Conservation (phyloP, 2,888 invertebrate species). For the Drosophila siamana region DNA sequence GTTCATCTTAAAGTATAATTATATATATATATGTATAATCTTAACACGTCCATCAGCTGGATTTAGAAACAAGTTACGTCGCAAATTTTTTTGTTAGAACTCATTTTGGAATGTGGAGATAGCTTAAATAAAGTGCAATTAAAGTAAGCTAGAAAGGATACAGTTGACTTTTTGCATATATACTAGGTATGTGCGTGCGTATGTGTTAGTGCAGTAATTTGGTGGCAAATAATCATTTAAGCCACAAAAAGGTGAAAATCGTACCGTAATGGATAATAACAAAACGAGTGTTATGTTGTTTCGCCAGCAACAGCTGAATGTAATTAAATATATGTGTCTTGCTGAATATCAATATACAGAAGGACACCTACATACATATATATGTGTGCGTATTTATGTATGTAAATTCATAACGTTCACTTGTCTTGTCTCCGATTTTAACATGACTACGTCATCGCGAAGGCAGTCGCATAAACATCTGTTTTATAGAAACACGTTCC, state of each 20-base stretch:
- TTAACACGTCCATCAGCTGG: constrained; percentile 8
- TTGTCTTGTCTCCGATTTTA: constrained; percentile 54
- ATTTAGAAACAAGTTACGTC: constrained; percentile 17
- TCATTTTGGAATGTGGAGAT: background rate
- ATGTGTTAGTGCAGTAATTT: background rate
- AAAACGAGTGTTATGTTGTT: background rate
- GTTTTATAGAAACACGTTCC: constrained; percentile 41
- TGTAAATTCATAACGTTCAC: constrained; percentile 22
- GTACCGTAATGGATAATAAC: background rate
- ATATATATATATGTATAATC: background rate
- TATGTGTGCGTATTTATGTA: constrained; percentile 8
- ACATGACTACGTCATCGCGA: constrained; percentile 68
- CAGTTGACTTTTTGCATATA: background rate
- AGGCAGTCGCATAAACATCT: constrained; percentile 48
- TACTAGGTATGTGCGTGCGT: background rate
- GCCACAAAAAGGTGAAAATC: background rate
- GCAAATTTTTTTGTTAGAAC: background rate
- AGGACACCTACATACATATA: background rate
- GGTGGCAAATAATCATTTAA: background rate
- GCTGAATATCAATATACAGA: background rate
- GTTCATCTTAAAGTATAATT: background rate
- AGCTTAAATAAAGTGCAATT: background rate
- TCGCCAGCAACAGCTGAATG: background rate
- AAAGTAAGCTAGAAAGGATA: background rate
- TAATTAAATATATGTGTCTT: constrained; percentile 18